Conservation (phyloP, 2,113 vertebrate species). For the Clarias magur region DNA sequence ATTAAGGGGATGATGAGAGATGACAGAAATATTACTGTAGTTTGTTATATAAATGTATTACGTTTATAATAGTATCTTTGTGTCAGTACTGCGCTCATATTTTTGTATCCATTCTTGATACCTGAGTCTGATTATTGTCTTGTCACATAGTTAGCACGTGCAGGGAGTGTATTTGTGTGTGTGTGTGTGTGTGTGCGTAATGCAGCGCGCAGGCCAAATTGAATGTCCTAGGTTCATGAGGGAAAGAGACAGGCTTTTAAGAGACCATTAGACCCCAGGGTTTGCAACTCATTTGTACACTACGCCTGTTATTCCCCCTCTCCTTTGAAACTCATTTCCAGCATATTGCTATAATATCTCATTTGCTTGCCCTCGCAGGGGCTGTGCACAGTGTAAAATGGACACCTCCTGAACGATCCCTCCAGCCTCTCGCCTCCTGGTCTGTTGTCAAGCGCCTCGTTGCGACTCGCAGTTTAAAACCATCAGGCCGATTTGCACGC, state of each 20-base stretch:
- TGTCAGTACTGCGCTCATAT: not conserved
- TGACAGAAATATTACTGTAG: constrained; percentile 26
- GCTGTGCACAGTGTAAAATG: constrained; percentile 35
- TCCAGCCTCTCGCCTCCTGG: constrained; percentile 22
- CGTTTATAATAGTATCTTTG: not conserved
- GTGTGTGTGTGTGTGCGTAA: constrained; percentile 12
- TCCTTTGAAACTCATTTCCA: constrained; percentile 40
- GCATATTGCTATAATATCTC: constrained; percentile 42
- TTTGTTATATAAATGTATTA: not conserved
- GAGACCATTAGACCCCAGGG: constrained; percentile 47
- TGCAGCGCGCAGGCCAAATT: constrained; percentile 40
- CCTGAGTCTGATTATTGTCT: not conserved
- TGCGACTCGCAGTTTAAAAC: constrained; percentile 47
- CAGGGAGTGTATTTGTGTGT: not conserved
- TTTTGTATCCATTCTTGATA: not conserved
- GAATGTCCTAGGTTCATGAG: constrained; percentile 43
- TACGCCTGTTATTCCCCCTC: constrained; percentile 29
- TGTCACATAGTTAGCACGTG: not conserved
- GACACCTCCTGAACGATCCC: constrained; percentile 39
- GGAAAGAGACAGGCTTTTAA: constrained; percentile 52
- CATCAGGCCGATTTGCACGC: constrained; percentile 51
- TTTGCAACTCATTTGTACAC: constrained; percentile 37
- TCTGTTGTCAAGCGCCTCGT: constrained; percentile 34
- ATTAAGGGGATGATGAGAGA: constrained; percentile 36
- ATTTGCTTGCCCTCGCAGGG: constrained; percentile 34